phyloP scores from a whole-genome alignment of 2,797 vertebrate species.

The Gastrophryne carolinensis region DNA sequence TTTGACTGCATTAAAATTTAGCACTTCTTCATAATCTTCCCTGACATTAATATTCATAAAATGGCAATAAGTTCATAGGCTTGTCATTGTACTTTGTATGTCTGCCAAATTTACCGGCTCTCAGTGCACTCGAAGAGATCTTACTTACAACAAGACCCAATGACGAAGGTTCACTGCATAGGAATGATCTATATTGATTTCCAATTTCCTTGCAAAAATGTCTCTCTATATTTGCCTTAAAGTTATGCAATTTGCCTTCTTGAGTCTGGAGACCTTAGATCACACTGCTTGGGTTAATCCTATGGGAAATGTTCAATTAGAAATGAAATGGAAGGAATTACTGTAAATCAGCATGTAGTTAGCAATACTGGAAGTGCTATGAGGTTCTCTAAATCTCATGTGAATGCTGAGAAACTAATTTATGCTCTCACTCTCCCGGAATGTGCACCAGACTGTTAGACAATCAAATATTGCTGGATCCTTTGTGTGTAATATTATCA shows the following conservation, averaged over 20 bases:
- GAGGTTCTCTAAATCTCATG: slow-evolving; percentile 41
- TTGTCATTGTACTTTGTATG: slow-evolving; percentile 48
- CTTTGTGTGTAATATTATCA: neutral
- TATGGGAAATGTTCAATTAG: slow-evolving; percentile 69
- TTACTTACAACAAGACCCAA: slow-evolving; percentile 65
- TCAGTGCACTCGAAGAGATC: slow-evolving; percentile 55
- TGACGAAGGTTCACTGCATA: slow-evolving; percentile 59
- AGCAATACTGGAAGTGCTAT: slow-evolving; percentile 43
- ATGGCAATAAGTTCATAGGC: slow-evolving; percentile 42
- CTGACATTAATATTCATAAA: slow-evolving; percentile 58
- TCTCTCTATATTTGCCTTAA: slow-evolving; percentile 64
- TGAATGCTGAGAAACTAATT: slow-evolving; percentile 52
- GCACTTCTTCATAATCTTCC: slow-evolving; percentile 51
- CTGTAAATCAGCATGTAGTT: slow-evolving; percentile 65
- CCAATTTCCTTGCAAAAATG: slow-evolving; percentile 66
- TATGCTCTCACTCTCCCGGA: slow-evolving; percentile 53
- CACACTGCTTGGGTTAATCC: slow-evolving; percentile 61
- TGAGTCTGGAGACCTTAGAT: slow-evolving; percentile 59
- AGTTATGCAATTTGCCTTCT: slow-evolving; percentile 66
- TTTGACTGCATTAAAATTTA: slow-evolving; percentile 57
- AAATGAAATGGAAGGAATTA: slow-evolving; percentile 64
- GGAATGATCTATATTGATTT: slow-evolving; percentile 74
- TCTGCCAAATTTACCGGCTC: slow-evolving; percentile 57
- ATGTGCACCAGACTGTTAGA: slow-evolving; percentile 28
- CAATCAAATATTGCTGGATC: slow-evolving; percentile 1